Evolutionary conservation across 2,888 invertebrate genomes (phyloP).

Genomic region (Lepidochitona cinerea): DNA sequence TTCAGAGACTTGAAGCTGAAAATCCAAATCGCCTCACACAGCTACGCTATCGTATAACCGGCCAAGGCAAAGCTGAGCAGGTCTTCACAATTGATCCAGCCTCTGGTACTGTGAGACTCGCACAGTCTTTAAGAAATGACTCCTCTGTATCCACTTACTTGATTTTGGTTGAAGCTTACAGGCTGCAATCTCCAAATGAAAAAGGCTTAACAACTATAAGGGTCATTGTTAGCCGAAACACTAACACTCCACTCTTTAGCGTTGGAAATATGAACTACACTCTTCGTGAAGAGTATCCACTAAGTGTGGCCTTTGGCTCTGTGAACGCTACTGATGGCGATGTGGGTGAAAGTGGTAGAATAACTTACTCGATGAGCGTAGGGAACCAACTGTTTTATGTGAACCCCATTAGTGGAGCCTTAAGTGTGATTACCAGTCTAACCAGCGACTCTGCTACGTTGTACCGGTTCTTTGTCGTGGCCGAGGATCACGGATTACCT

Average conservation of each 20-base stretch:
- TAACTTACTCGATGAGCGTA: constrained; percentile 42
- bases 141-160: constrained; percentile 14
- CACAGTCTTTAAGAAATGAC: constrained; percentile 33
- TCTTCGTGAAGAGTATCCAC: constrained; percentile 45
- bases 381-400: constrained; percentile 82
- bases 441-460: constrained; percentile 31
- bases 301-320: constrained; percentile 43
- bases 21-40: not conserved
- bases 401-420: constrained; percentile 82
- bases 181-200: constrained; percentile 37
- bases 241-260: constrained; percentile 45
- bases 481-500: constrained; percentile 37
- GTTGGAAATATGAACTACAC: constrained; percentile 36
- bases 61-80: constrained; percentile 46
- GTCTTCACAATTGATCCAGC: constrained; percentile 51
- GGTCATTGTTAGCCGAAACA: constrained; percentile 54
- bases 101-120: constrained; percentile 54
- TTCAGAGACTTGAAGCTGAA: not conserved
- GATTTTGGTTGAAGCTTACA: constrained; percentile 56
- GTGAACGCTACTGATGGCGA: constrained; percentile 62
- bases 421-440: constrained; percentile 46
- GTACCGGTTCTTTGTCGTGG: constrained; percentile 42
- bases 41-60: constrained; percentile 54
- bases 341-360: constrained; percentile 48
- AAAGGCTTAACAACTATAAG: constrained; percentile 40